Evolutionary conservation across 2,797 vertebrate species (phyloP), one percentile per base, ranked within the genome.

Genomic region (Thamnophis elegans): DNA sequence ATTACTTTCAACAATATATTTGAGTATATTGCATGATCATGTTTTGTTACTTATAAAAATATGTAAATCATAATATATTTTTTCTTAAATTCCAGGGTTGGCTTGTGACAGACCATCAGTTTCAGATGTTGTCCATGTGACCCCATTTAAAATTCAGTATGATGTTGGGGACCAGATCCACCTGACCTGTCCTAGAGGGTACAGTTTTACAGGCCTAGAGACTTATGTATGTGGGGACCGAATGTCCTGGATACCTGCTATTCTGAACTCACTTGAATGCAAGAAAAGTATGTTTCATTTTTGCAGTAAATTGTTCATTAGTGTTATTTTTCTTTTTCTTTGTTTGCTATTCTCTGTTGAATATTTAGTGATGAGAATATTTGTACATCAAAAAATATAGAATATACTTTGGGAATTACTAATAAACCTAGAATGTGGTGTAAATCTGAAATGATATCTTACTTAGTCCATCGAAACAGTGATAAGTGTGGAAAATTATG

Each of bases 241-340:
- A 12, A 95, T 97, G 3, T 97, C 96, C 95, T 99, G 98, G 98
- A 97, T 97, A 3, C 98, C 98, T 0, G 93, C 94, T 0, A 26
- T 98, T 90, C 88, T 97, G 54, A n/a, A 92, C 4, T 96, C 98
- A 53, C 96, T 99, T 1, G 97, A 94, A 89, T 99, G 98, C 97
- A 95, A 96, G 56, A 58, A 96, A 26, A 97, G 98, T 99, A 96
- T 87, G 94, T 11, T 54, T 89, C 25, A 59, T 22, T 5, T 16
- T 62, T 47, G 14, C 53, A 42, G 13, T 42, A 1, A 26, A 86
- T 12, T 55, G 6, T 32, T 60, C n/a, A 88, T 14, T 56, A 78
- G 8, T 20, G 9, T 1, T 78, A 32, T 58, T 91, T 68, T 53
- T 62, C 20, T 85, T 82, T 56, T 58, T 7, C 7, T 58, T 56